Base-by-base conservation (phyloP, 2,797 vertebrate genomes). In the Orientallactaga sibirica region DNA sequence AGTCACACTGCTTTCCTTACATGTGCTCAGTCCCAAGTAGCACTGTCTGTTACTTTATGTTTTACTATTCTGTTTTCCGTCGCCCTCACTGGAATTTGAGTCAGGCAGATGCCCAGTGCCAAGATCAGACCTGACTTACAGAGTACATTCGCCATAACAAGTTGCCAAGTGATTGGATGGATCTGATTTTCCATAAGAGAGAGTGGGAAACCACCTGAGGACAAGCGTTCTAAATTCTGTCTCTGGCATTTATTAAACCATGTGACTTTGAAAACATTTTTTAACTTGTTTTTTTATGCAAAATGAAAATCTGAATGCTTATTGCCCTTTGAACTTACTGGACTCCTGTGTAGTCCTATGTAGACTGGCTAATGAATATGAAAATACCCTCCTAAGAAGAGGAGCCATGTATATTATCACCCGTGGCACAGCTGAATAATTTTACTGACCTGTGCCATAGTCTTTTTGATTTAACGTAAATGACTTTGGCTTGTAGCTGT, bases 251-350 rank as follows among this genome's bases (percentile, higher is more conserved):
- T 68, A 83, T 12, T 67, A 74, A 81, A 33, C 58, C 88, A 14
- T 24, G 8, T 20, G 43, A 4, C 41, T 29, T 94, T 82, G n/a
- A 66, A 76, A 70, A 68, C 86, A 11, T 81, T 70, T 90, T 52
- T 74, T 25, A 52, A 68, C 90, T 71, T n/a, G n/a, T 89, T 55
- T 92, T 78, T 62, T 62, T 43, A 37, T 29, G 33, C 52, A 88
- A 84, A 92, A 73, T 55, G 33, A 11, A 33, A 75, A 19, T 58
- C 79, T 80, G 5, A 41, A 83, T 9, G 8, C 12, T 87, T 48
- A 10, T 9, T 84, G 27, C 76, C 16, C 27, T 68, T 16, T 78
- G 33, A 37, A 20, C 19, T 41, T 78, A 16, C 41, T 1, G 37
- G 29, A n/a, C 33, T 89, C 64, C 61, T 62, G 2, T 7, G 33